A percentile compares a stretch with the other conserved stretches of the same genome.
phyloP scores from a whole-genome alignment of 2,888 invertebrate species.

The Philaethria dido region DNA sequence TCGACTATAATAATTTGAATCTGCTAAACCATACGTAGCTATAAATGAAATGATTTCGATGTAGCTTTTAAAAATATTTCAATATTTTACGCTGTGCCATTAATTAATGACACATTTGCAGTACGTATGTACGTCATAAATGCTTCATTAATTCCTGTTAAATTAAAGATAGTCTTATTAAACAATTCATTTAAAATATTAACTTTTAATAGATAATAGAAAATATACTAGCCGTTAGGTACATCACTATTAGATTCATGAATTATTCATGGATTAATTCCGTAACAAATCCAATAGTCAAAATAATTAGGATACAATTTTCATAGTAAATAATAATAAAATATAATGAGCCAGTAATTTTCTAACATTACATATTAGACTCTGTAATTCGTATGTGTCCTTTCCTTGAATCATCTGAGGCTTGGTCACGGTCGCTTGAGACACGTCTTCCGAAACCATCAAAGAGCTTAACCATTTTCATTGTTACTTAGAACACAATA shows the following conservation, averaged over 20 bases:
- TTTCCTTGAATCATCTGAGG: slow-evolving; percentile 35
- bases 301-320: not conserved
- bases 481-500: slow-evolving; percentile 7
- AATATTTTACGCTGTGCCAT: no score
- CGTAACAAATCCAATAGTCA: not conserved
- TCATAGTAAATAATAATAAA: not conserved
- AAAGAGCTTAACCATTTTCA: slow-evolving; percentile 16
- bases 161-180: no score
- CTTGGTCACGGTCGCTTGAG: slow-evolving; percentile 33
- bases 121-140: no score
- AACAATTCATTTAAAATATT: no score
- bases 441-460: slow-evolving; percentile 31
- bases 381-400: slow-evolving; percentile 31
- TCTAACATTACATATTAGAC: slow-evolving; percentile 17
- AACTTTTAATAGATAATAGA: no score
- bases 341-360: slow-evolving; percentile 21
- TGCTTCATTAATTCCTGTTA: no score
- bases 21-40: not conserved
- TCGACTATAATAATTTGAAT: not conserved
- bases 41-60: not conserved
- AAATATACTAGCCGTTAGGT: no score
- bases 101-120: no score
- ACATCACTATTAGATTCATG: no score
- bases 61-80: not conserved
- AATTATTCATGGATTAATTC: not conserved